Evolutionary conservation across 2,888 invertebrate species (phyloP), one percentile per base, ranked within the genome.

Genomic region (Galerucella pusilla): DNA sequence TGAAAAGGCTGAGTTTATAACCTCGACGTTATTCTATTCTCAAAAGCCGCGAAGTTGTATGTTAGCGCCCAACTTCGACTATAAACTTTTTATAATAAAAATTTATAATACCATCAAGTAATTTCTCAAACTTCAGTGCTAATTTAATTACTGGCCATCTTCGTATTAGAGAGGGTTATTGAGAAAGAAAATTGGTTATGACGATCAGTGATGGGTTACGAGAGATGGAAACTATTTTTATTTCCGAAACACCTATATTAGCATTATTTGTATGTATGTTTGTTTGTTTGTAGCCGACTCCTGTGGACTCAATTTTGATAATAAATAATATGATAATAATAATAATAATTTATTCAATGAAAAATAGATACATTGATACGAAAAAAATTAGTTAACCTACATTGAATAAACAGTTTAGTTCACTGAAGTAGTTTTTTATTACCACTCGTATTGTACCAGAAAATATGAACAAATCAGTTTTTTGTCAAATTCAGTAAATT

Each of bases 81-180:
- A 59, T 72, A 72, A 72, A 72, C 66, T 72, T 72, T 72, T 72
- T 67, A 60, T 72, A 72, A 72, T 72, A 72, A 72, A 72, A 72
- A 72, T 72, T 72, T 72, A 72, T 72, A 72, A 72, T 72, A 60
- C 72, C 66, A 72, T 72, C 61, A 72, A 72, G 66, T 67, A 72
- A 66, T 72, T 66, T 59, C 60, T 60, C 72, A 72, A 72, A 72
- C 66, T 72, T 72, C 49, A 60, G 60, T 60, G 72, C 72, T 72
- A 72, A 72, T 72, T 72, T 72, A 72, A 72, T 72, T 72, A 72
- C 72, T 52, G 66, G 28, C 66, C 71, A 28, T 72, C 42, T 71
- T 20, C 46, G 46, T 16, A 46, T 12, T 20, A 64, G 16, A 20
- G n/a, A 42, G 46, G 46, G 64, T 20, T 9, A 65, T 45, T 11